phyloP scores from a whole-genome alignment of 2,113 vertebrate genomes.

The Fulica atra region DNA sequence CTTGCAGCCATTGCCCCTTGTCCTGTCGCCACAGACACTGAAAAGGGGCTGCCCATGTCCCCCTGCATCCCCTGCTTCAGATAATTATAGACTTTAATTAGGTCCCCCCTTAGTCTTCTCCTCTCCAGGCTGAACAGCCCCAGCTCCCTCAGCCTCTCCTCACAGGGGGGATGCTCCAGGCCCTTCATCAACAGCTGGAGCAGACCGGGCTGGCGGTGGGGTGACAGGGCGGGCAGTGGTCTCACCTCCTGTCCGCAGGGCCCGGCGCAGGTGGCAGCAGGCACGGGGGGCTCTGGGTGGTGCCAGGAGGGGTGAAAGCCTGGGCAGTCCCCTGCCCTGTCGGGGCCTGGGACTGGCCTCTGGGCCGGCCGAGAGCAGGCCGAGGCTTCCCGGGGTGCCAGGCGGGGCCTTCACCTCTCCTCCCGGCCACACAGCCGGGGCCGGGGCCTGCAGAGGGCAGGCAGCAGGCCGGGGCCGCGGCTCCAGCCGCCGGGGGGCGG shows the following conservation, averaged over 20 bases:
- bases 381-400: neutral
- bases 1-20: too few relatives aligned
- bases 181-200: too few relatives aligned
- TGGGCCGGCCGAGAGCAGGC: neutral
- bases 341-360: neutral
- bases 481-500: neutral
- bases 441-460: neutral
- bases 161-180: too few relatives aligned
- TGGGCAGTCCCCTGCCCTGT: neutral
- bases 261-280: neutral
- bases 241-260: neutral
- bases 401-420: neutral
- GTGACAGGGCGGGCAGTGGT: neutral
- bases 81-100: too few relatives aligned
- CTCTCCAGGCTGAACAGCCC: too few relatives aligned
- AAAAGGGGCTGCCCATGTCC: too few relatives aligned
- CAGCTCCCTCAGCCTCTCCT: too few relatives aligned
- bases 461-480: rapidly evolving
- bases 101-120: too few relatives aligned
- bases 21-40: too few relatives aligned
- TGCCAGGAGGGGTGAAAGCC: neutral
- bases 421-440: neutral
- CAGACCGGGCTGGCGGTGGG: neutral
- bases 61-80: too few relatives aligned
- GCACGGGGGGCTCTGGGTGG: neutral